Evolutionary conservation across 2,797 vertebrate genomes (phyloP).

Genomic region (Pagetopsis macropterus): DNA sequence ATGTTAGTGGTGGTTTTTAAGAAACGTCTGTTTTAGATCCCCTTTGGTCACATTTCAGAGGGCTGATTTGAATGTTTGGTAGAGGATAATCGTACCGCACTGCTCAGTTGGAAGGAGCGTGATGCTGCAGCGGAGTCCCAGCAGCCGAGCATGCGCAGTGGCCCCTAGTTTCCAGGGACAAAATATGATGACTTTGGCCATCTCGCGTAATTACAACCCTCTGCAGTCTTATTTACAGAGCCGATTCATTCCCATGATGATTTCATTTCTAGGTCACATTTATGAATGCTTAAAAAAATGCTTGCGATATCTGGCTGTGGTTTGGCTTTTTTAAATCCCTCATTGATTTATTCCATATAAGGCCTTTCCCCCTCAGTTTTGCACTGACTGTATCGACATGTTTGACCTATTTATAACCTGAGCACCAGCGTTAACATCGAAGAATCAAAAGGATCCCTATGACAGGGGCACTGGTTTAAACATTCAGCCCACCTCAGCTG

Average conservation of each 20-base stretch:
- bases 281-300: not conserved
- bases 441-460: slow-evolving; percentile 36
- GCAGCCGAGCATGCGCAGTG: slow-evolving; percentile 66
- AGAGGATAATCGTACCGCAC: slow-evolving; percentile 45
- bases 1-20: not conserved
- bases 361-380: slow-evolving; percentile 22
- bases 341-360: slow-evolving; percentile 53
- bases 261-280: not conserved
- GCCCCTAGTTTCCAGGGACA: slow-evolving; percentile 41
- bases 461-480: slow-evolving; percentile 7
- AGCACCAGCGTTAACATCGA: slow-evolving; percentile 34
- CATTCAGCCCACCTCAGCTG: slow-evolving; percentile 5
- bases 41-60: not conserved
- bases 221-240: slow-evolving; percentile 12
- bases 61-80: not conserved
- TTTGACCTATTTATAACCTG: slow-evolving; percentile 58
- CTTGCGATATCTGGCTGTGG: not conserved
- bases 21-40: not conserved
- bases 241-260: not conserved
- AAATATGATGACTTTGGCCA: slow-evolving; percentile 51
- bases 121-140: slow-evolving; percentile 70
- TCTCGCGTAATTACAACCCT: slow-evolving; percentile 14
- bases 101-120: slow-evolving; percentile 52
- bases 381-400: slow-evolving; percentile 43
- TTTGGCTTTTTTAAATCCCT: slow-evolving; percentile 32